Percentiles rank a stretch among this genome's conserved stretches.
These are phyloP conservation scores for Acanthisitta chloris DNA, from an alignment of 2,113 vertebrate species.

Conservation along the genomic window DNA sequence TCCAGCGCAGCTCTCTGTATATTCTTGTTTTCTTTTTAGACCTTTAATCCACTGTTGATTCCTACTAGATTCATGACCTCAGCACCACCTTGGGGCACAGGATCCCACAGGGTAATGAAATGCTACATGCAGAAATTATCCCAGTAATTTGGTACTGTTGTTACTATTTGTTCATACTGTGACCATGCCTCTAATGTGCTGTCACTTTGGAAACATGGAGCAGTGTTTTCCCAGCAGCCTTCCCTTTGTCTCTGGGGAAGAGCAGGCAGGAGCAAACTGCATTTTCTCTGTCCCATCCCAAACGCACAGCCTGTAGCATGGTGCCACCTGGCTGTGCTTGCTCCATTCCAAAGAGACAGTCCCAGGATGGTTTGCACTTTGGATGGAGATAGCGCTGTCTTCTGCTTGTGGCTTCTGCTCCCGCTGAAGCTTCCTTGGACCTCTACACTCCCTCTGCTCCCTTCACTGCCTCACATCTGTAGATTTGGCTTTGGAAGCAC, in stretches of 20 bases:
- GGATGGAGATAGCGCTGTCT: not conserved
- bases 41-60: not conserved
- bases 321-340: not conserved
- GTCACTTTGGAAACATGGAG: fast-evolving
- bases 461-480: not conserved
- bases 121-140: not conserved
- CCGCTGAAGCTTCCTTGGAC: too few species aligned
- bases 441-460: not conserved
- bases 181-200: not conserved
- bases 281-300: not conserved
- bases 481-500: not conserved
- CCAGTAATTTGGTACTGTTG: not conserved
- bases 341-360: not conserved
- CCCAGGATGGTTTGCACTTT: not conserved
- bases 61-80: not conserved
- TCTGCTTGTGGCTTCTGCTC: not conserved
- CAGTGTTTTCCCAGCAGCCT: not conserved
- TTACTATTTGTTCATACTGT: not conserved
- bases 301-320: not conserved
- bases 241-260: not conserved
- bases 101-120: not conserved
- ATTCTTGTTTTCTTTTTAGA: not conserved
- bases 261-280: not conserved
- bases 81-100: not conserved
- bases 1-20: not conserved